Evolutionary conservation across 1,140 invertebrate species (phyloP), one percentile per base, ranked within the genome.

Genomic region (Grapholita molesta): DNA sequence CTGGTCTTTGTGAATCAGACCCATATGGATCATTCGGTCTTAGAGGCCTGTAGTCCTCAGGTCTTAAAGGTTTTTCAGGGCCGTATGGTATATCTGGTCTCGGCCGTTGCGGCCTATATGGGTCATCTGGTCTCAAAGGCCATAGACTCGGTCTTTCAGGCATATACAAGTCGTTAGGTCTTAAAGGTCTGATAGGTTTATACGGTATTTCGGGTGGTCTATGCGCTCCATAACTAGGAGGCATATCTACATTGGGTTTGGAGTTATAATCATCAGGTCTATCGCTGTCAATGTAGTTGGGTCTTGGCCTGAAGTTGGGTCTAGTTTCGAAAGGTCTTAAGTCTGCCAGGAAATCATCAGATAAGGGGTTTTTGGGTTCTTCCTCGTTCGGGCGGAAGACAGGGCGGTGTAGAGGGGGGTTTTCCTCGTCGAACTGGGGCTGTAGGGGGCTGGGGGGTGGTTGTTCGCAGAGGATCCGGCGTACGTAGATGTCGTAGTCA

Each of bases 401-500:
- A 1, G 89, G 89, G 42, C 83, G 73, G 23, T 89, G 82, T 9
- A 70, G 65, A 0, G 83, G 77, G 21, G 70, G 74, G 15, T 72
- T 67, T 18, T 68, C 76, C 23, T 85, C 80, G 65, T 85, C 81
- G 25, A 79, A 77, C 53, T 84, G 78, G 0, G 77, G 69, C 33
- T 87, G 77, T 2, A 89, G 77, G 2, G 88, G 88, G 0, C 77
- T 73, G n/a, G 88, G 84, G 4, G 87, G 80, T 4, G 83, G 79
- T 18, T 89, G 86, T 25, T 90, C 85, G 70, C 89, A 91, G 69
- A 82, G 79, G 7, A 91, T 71, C 18, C 86, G 69, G 35, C 89
- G 70, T 0, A 88, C 78, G 48, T 90, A 91, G 1, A 91, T 79
- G 35, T 91, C 89, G 30, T 88, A 91, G 55, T 91, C 88, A 3